phyloP scores from a whole-genome alignment of 2,113 vertebrate genomes.

The Tetraodon nigroviridis region DNA sequence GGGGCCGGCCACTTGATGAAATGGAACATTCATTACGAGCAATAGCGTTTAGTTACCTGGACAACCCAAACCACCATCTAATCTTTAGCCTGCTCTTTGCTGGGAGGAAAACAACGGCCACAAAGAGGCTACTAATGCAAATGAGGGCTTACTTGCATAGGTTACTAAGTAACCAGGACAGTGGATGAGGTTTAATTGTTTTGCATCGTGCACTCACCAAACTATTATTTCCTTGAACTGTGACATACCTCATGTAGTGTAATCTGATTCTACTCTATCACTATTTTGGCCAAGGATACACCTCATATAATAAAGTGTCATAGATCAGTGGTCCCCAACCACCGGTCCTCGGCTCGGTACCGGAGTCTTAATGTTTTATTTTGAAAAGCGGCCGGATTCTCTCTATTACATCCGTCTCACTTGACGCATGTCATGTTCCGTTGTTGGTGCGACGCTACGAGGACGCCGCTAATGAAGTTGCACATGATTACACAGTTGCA shows the following conservation, averaged over 20 bases:
- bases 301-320: too few species aligned
- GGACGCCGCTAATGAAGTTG: too few species aligned
- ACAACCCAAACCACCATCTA: slow-evolving; percentile 48
- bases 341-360: too few species aligned
- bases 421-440: too few species aligned
- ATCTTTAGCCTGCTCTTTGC: slow-evolving; percentile 13
- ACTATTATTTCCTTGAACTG: neutral
- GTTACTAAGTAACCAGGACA: slow-evolving; percentile 55
- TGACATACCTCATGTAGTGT: slow-evolving; percentile 1
- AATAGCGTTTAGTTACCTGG: slow-evolving; percentile 64
- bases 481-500: too few species aligned
- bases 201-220: neutral
- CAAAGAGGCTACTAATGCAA: slow-evolving; percentile 44
- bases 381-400: too few species aligned
- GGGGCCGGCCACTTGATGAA: slow-evolving; percentile 29
- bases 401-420: too few species aligned
- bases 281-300: neutral
- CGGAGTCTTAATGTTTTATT: too few species aligned
- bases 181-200: slow-evolving; percentile 24
- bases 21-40: slow-evolving; percentile 64
- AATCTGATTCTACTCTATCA: neutral
- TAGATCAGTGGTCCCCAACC: too few species aligned
- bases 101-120: slow-evolving; percentile 28
- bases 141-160: slow-evolving; percentile 33
- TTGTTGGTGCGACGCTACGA: too few species aligned